Conservation (phyloP, 2,797 vertebrate genomes). For the Gymnodraco acuticeps region DNA sequence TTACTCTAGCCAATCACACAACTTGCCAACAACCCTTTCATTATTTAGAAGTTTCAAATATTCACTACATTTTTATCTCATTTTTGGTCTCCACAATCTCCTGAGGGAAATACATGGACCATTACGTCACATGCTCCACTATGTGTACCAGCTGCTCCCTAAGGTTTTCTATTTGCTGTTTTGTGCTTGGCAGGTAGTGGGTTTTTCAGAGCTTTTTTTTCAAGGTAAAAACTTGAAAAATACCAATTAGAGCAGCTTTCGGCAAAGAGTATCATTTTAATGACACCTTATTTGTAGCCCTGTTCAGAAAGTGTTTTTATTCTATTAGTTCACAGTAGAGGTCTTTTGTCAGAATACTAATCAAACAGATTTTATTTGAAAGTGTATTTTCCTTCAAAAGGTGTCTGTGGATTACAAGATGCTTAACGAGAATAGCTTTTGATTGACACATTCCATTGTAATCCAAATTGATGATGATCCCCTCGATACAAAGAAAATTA, state of each 20-base stretch:
- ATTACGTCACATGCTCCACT: not conserved
- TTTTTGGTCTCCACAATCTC: conserved; percentile 5
- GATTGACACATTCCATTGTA: conserved; percentile 65
- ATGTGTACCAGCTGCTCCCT: not conserved
- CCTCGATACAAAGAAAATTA: conserved; percentile 63
- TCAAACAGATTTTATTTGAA: conserved; percentile 20
- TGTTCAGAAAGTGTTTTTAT: conserved; percentile 7
- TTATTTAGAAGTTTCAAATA: conserved; percentile 5
- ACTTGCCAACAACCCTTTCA: not conserved
- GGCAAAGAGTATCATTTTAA: not conserved
- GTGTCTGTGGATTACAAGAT: conserved; percentile 40
- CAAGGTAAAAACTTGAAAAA: not conserved
- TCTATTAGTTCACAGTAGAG: not conserved
- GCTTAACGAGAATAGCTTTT: conserved; percentile 42
- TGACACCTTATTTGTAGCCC: not conserved
- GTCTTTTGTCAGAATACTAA: not conserved
- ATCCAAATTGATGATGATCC: conserved; percentile 67
- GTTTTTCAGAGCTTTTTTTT: not conserved
- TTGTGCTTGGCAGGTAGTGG: not conserved
- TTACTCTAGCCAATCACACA: not conserved
- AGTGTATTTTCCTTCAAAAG: conserved; percentile 20
- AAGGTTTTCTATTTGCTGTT: not conserved
- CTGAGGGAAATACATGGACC: not conserved
- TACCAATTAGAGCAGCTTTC: not conserved
- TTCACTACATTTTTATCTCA: not conserved